Percentiles rank a stretch among this genome's conserved stretches.
Evolutionary conservation across 2,797 vertebrate species (phyloP).

Genomic region (Heliangelus exortis): DNA sequence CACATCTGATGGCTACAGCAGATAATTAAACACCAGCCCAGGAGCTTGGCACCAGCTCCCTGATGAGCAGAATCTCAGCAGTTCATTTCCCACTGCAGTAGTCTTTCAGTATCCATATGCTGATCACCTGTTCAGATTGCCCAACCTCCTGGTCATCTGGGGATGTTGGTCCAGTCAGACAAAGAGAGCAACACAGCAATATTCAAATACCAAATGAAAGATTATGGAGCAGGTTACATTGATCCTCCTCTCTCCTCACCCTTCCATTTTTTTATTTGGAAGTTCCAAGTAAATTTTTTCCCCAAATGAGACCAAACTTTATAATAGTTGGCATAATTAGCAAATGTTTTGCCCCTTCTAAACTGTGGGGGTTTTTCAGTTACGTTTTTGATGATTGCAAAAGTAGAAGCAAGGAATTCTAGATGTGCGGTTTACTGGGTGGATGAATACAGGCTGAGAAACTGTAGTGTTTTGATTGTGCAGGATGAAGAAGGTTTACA

Average conservation of each 20-base stretch:
- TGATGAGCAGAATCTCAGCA: not conserved
- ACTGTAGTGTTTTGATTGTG: not conserved
- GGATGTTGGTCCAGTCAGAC: not conserved
- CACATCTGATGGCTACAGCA: not conserved
- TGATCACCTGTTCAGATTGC: not conserved
- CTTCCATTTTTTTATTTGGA: not conserved
- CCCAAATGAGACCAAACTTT: not conserved
- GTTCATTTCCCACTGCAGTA: not conserved
- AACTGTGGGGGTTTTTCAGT: not conserved
- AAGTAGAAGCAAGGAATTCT: not conserved
- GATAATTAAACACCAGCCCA: not conserved
- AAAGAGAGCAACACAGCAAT: not conserved
- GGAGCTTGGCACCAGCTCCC: not conserved
- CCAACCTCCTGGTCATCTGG: not conserved
- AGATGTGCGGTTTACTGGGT: not conserved
- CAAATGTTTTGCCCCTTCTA: not conserved
- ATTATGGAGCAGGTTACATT: not conserved
- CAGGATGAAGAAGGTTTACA: not conserved
- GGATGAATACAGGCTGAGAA: not conserved
- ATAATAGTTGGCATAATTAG: not conserved
- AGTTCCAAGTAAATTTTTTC: not conserved
- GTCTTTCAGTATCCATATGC: not conserved
- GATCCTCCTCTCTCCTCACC: not conserved
- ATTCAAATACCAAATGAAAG: not conserved
- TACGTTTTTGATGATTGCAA: not conserved